phyloP scores from a whole-genome alignment of 2,888 invertebrate species.

The Polia nebulosa region DNA sequence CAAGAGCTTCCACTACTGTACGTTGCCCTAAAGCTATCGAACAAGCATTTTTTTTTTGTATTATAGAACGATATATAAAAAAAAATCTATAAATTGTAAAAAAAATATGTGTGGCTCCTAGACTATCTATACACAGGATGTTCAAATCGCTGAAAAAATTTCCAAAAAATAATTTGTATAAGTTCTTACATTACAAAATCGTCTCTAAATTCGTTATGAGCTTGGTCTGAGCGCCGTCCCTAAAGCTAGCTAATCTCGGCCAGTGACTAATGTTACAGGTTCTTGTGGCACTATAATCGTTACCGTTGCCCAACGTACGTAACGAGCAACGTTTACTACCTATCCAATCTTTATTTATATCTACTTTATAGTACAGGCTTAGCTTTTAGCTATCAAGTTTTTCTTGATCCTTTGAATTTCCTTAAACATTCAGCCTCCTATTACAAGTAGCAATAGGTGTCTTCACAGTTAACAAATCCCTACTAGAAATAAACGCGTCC shows the following conservation, averaged over 20 bases:
- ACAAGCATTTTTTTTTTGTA: neutral
- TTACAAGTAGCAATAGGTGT: neutral
- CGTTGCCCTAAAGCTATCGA: neutral
- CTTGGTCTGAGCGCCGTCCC: constrained; percentile 31
- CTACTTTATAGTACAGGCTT: constrained; percentile 3
- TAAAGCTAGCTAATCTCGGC: constrained; percentile 44
- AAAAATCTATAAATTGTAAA: neutral
- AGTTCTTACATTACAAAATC: constrained; percentile 5
- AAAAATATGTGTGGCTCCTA: neutral
- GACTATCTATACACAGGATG: neutral
- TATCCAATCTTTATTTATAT: constrained; percentile 53
- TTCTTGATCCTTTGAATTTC: constrained; percentile 1
- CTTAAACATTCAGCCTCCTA: neutral
- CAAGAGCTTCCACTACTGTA: constrained; percentile 2
- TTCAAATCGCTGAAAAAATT: neutral
- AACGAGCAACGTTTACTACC: constrained; percentile 53
- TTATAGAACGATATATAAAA: too few species aligned
- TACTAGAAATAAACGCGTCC: neutral
- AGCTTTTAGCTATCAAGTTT: neutral
- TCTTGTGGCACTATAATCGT: constrained; percentile 61
- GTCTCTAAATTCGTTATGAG: neutral
- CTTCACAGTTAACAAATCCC: neutral
- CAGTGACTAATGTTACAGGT: constrained; percentile 63
- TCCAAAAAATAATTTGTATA: constrained; percentile 12
- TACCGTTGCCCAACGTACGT: constrained; percentile 58